phyloP scores from a whole-genome alignment of 2,113 vertebrate species.

The Oophaga pumilio region DNA sequence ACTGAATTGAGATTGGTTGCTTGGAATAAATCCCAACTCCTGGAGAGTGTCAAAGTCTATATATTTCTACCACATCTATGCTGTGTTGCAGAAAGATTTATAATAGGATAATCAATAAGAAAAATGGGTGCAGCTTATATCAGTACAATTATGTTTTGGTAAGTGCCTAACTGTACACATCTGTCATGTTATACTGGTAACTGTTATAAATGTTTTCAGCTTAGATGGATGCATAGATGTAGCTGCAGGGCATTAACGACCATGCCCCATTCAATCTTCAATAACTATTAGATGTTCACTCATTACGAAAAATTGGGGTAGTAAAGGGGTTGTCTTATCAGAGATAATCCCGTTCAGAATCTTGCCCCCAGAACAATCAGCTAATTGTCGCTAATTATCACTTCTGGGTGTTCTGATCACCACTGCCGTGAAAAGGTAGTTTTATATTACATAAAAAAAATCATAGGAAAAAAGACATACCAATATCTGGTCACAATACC shows the following conservation, averaged over 20 bases:
- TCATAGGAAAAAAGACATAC: no score
- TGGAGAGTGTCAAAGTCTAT: constrained; percentile 66
- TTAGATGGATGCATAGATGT: neutral
- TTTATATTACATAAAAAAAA: no score
- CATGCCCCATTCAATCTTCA: neutral
- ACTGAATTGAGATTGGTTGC: constrained; percentile 75
- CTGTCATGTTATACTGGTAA: neutral
- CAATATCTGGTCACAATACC: no score
- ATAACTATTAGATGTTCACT: neutral
- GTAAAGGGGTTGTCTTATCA: no score
- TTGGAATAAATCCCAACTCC: constrained; percentile 67
- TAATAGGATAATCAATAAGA: constrained; percentile 55
- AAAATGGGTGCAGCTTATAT: neutral
- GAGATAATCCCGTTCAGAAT: no score
- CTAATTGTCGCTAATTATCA: no score
- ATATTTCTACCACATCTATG: constrained; percentile 62
- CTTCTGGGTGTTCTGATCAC: no score
- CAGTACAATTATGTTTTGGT: neutral
- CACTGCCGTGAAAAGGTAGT: no score
- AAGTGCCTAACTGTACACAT: neutral
- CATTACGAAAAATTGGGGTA: no score
- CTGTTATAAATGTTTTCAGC: neutral
- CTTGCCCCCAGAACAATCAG: no score
- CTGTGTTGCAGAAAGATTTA: neutral
- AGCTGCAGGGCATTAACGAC: neutral